A percentile compares a stretch with the other conserved stretches of the same genome.
Evolutionary conservation across 2,888 invertebrate genomes (phyloP).

Genomic region (Tromatobia lineatoria): DNA sequence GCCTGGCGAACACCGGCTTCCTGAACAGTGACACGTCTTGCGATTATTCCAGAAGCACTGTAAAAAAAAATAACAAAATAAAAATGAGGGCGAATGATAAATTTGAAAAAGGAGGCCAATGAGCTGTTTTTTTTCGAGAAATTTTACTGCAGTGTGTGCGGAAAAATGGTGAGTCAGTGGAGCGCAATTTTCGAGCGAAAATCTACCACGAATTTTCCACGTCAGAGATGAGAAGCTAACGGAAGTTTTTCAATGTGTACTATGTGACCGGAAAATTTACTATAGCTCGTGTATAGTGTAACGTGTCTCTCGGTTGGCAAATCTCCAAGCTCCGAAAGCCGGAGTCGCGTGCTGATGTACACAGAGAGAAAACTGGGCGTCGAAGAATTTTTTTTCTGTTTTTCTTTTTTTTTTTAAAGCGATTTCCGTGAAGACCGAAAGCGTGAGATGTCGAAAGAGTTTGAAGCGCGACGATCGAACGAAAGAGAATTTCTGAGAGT

Average conservation of each 20-base stretch:
- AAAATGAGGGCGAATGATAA: not conserved
- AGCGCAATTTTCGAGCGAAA: constrained; percentile 13
- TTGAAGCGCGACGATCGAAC: not conserved
- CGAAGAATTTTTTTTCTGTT: not conserved
- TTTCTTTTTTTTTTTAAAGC: constrained; percentile 1
- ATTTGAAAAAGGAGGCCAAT: constrained; percentile 7
- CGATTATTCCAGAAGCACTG: not conserved
- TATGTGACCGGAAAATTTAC: not conserved
- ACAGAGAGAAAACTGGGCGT: not conserved
- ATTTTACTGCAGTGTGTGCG: not conserved
- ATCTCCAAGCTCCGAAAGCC: not conserved
- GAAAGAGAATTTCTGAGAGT: not conserved
- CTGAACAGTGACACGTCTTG: not conserved
- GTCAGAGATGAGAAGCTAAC: not conserved
- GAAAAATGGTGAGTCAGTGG: constrained; percentile 1
- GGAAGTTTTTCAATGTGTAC: not conserved
- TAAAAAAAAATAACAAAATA: constrained; percentile 12
- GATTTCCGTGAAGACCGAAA: not conserved
- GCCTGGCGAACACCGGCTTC: not conserved
- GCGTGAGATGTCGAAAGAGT: not conserved
- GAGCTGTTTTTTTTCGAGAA: constrained; percentile 1
- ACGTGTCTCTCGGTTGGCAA: constrained; percentile 26
- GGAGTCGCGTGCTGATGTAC: not conserved
- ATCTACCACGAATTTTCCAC: constrained; percentile 1
- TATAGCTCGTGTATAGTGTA: not conserved